Evolutionary conservation across 2,113 vertebrate species (phyloP).

Genomic region (Grammomys dolichurus): DNA sequence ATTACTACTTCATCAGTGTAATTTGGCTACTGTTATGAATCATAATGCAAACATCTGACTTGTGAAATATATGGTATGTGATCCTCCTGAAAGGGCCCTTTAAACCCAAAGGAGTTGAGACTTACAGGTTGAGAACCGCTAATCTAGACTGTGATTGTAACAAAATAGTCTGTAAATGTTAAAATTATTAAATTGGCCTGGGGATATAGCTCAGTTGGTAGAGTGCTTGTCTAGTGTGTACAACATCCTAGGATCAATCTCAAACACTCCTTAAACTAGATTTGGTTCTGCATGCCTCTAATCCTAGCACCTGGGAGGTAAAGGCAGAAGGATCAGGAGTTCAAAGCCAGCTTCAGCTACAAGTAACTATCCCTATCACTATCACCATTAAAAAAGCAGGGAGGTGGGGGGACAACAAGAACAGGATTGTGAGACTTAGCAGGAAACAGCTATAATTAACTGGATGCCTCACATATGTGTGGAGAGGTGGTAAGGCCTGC

Average conservation of each 20-base stretch:
- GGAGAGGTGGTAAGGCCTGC: background rate
- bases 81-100: background rate
- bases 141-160: slow-evolving; percentile 16
- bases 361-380: background rate
- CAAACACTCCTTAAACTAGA: background rate
- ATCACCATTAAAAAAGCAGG: background rate
- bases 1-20: background rate
- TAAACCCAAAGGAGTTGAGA: background rate
- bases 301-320: background rate
- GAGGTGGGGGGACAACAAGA: background rate
- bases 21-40: background rate
- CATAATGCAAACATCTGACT: background rate
- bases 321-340: background rate
- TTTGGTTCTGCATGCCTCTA: background rate
- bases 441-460: background rate
- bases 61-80: background rate
- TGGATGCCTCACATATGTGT: background rate
- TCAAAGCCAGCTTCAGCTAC: background rate
- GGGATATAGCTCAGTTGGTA: background rate
- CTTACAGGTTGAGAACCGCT: background rate
- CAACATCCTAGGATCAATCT: background rate
- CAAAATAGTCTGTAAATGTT: background rate
- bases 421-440: slow-evolving; percentile 34
- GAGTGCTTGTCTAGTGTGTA: background rate
- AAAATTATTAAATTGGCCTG: slow-evolving; percentile 35